Base-by-base conservation (phyloP, 2,113 vertebrate species). In the Amazona vittata region DNA sequence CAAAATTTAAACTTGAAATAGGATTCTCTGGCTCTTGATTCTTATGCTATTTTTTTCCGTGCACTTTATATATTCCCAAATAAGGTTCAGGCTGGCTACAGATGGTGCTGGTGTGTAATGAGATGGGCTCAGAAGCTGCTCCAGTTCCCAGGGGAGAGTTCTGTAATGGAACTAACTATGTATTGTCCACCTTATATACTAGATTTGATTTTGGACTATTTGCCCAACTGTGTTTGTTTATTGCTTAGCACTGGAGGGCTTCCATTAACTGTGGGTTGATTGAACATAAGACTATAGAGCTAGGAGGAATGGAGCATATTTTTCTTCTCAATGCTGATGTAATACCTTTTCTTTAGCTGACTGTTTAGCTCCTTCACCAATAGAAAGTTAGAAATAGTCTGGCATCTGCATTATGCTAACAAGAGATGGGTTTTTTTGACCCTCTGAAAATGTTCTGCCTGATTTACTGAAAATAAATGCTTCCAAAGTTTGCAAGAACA, bases 1-100 rank as follows among this genome's bases (percentile, higher is more conserved):
- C 98, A 99, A 99, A 99, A 99, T 99, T 99, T 99, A 99, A 99
- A 99, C 98, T 99, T 98, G 99, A 99, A 99, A 99, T 99, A 98
- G 99, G 99, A 99, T 99, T 99, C 99, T 98, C 98, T 96, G 96
- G 98, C 98, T 98, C 98, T 98, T 98, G 98, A 98, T 99, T 98
- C 98, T 95, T 94, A 98, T 97, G 98, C 98, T 98, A 98, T 99
- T 99, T 99, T 98, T 98, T 95, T 97, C 97, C 97, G 86, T 98
- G 98, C 98, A 98, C 98, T 99, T 99, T 98, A 99, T 98, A 98
- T 98, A 98, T 99, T 99, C 98, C 98, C 98, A 99, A 98, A 99
- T 98, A 99, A 99, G 98, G 98, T 99, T 98, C 97, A 98, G 98
- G 86, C 98, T 98, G 97, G 98, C 98, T 99, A 98, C 98, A 99